phyloP scores from a whole-genome alignment of 1,140 invertebrate genomes.

The Mya arenaria region DNA sequence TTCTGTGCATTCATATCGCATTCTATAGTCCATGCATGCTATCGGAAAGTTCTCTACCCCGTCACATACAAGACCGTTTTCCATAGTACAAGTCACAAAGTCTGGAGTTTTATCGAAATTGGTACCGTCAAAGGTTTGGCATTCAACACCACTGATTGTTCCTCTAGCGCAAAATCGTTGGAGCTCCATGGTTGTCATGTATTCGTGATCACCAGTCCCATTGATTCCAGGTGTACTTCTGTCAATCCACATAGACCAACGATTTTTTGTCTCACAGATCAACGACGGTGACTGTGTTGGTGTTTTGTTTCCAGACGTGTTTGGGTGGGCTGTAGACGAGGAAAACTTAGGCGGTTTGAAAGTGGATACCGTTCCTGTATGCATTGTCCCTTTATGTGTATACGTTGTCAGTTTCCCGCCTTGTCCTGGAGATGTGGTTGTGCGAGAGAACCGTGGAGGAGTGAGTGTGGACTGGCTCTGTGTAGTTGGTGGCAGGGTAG shows the following conservation, averaged over 20 bases:
- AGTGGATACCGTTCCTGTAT: no score
- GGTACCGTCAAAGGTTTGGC: conserved; percentile 39
- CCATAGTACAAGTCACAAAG: conserved; percentile 46
- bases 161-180: conserved; percentile 48
- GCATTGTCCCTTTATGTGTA: no score
- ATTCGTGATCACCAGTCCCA: conserved; percentile 51
- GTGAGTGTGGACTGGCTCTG: no score
- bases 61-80: conserved; percentile 20
- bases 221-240: conserved; percentile 14
- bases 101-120: conserved; percentile 36
- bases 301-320: neutral
- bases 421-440: no score
- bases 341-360: no score
- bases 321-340: neutral
- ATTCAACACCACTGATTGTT: conserved; percentile 50
- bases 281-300: neutral
- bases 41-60: conserved; percentile 31
- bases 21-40: conserved; percentile 27
- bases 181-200: conserved; percentile 44
- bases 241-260: conserved; percentile 60
- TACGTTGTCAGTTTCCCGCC: no score
- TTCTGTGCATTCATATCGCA: conserved; percentile 39
- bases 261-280: neutral
- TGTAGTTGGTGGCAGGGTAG: no score
- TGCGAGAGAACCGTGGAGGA: no score